Evolutionary conservation across 2,797 vertebrate species (phyloP).

Genomic region (Avahi laniger): DNA sequence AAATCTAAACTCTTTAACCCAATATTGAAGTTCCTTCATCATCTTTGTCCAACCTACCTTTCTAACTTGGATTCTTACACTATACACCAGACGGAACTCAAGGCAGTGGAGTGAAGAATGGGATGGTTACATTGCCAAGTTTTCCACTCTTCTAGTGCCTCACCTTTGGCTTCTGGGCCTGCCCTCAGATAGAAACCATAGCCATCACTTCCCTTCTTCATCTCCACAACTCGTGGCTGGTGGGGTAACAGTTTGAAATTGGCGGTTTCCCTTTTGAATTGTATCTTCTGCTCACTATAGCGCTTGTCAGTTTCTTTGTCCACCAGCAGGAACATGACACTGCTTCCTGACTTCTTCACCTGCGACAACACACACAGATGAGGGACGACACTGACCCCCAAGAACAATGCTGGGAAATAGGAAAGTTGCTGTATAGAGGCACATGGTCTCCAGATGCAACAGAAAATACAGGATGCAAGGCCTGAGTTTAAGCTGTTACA

Average conservation of each 20-base stretch:
- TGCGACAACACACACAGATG: conserved; percentile 66
- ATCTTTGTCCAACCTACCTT: background rate
- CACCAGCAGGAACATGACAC: conserved; percentile 89
- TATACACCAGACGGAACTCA: background rate
- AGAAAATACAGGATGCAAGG: rapidly evolving
- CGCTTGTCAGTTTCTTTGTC: conserved; percentile 88
- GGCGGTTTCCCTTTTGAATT: conserved; percentile 84
- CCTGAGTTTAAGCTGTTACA: background rate
- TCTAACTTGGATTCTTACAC: background rate
- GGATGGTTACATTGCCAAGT: no score
- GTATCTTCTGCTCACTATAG: conserved; percentile 83
- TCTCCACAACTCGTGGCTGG: conserved; percentile 87
- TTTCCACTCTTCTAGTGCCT: background rate
- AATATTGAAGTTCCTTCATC: background rate
- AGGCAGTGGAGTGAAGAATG: background rate
- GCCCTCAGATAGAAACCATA: conserved; percentile 93
- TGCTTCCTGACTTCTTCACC: conserved; percentile 87
- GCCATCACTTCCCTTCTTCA: conserved; percentile 87
- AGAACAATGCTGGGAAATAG: rapidly evolving
- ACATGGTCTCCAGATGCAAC: background rate
- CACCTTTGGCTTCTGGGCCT: conserved; percentile 82
- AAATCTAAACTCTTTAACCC: background rate
- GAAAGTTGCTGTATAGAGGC: rapidly evolving
- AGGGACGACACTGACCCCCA: background rate
- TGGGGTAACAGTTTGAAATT: conserved; percentile 87